Base-by-base conservation (phyloP, 2,113 vertebrate genomes). In the Larimichthys polyactis region DNA sequence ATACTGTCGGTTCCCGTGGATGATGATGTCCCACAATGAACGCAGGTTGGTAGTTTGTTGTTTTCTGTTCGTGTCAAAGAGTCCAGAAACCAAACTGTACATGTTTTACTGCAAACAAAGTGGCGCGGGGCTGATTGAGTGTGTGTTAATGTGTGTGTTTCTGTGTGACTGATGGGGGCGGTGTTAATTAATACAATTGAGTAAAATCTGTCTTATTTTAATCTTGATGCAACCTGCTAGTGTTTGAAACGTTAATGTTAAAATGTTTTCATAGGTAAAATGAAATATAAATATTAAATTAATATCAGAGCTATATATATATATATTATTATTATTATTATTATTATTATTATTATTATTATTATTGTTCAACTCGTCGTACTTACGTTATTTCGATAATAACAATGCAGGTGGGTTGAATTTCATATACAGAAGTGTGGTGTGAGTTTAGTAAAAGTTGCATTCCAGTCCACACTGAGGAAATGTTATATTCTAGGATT, bases 11-110 rank as follows among this genome's bases (percentile, higher is more conserved):
- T 65, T 87, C 60, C 87, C 86, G 85, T 86, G 90, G 90, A 90
- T 94, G 92, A 95, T 95, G 94, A 93, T 89, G 92, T 90, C 86
- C 92, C 91, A 92, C 81, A 49, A 96, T 95, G 94, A 95, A 94
- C 85, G 73, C 94, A 94, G 95, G 95, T 96, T 79, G 52, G 91
- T 91, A 43, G 11, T 5, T 20, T 1, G 27, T 36, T 57, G 0
- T 5, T 48, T 52, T 32, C 27, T 52, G 5, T 9, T 65, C 7
- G 10, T 10, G 20, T 58, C 2, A 62, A 24, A 36, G 16, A 52
- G 20, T 63, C 17, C 1, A 16, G 2, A 68, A 20, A 52, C 2
- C n/a, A 43, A 79, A 90, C 79, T 82, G 87, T 69, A 32, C 9
- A 20, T 52, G 63, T 29, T 32, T 75, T 29, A 22, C 9, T 46